phyloP scores from a whole-genome alignment of 2,888 invertebrate species.

The Brachylomia viminalis region DNA sequence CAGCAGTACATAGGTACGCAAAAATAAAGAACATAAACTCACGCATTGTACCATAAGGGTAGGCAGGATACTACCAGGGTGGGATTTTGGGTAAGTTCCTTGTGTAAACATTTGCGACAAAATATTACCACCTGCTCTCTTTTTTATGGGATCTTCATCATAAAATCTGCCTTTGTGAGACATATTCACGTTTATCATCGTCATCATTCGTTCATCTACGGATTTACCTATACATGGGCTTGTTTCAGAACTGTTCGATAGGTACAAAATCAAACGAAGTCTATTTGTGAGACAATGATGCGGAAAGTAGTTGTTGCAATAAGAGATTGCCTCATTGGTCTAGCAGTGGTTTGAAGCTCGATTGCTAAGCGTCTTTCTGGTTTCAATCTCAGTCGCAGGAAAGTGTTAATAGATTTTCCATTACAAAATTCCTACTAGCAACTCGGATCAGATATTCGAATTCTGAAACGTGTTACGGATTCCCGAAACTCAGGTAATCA shows the following conservation, averaged over 20 bases:
- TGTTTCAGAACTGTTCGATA: background rate
- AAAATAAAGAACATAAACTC: no score
- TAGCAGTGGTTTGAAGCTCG: no score
- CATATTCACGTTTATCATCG: background rate
- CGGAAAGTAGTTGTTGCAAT: background rate
- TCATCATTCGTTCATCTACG: background rate
- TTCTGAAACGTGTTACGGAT: background rate
- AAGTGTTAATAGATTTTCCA: background rate
- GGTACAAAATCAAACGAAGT: background rate
- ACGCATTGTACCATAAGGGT: background rate
- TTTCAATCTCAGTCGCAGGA: background rate
- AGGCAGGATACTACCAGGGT: no score
- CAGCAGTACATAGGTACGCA: background rate
- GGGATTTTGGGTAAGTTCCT: background rate
- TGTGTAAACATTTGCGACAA: background rate
- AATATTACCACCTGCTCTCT: constrained; percentile 2
- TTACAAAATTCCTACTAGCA: background rate
- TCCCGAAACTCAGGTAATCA: background rate
- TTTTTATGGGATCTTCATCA: constrained; percentile 11
- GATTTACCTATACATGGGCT: background rate
- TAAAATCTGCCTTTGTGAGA: background rate
- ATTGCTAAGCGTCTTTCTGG: background rate
- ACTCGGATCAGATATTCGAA: background rate
- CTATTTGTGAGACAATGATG: background rate
- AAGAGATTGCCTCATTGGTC: background rate